These are phyloP conservation scores for Lampropteryx suffumata DNA, from an alignment of 2,888 invertebrate species.

Conservation along the genomic window DNA sequence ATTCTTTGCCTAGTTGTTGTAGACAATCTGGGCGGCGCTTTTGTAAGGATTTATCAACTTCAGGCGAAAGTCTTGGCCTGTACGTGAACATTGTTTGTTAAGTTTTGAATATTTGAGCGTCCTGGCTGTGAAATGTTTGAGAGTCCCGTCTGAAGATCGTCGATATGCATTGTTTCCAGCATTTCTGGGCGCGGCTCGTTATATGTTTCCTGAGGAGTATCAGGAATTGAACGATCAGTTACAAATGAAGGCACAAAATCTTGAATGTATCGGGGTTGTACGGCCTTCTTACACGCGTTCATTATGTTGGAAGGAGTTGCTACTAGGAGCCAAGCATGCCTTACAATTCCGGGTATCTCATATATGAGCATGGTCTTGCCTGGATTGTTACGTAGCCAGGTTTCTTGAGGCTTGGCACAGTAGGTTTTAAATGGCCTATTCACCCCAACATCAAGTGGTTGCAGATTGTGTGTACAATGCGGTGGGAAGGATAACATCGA, in stretches of 20 bases:
- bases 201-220: background rate
- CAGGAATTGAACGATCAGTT: background rate
- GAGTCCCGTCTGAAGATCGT: background rate
- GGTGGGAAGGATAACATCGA: constrained; percentile 10
- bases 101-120: constrained; percentile 5
- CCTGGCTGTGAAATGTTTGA: background rate
- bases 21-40: constrained; percentile 18
- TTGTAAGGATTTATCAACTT: constrained; percentile 5
- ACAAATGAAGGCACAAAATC: background rate
- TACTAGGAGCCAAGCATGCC: background rate
- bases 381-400: constrained; percentile 30
- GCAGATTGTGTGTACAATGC: constrained; percentile 23
- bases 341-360: background rate
- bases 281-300: background rate
- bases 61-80: constrained; percentile 16
- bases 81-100: constrained; percentile 18
- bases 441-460: constrained; percentile 34
- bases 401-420: constrained; percentile 29
- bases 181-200: background rate
- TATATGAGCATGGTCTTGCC: constrained; percentile 22
- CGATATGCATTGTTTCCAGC: background rate
- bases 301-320: background rate
- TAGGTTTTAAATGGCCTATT: constrained; percentile 34
- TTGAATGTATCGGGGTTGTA: background rate
- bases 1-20: constrained; percentile 18